Percentiles rank a stretch among this genome's conserved stretches.
Evolutionary conservation across 2,888 invertebrate species (phyloP).

Genomic region (Caenorhabditis imperialis): DNA sequence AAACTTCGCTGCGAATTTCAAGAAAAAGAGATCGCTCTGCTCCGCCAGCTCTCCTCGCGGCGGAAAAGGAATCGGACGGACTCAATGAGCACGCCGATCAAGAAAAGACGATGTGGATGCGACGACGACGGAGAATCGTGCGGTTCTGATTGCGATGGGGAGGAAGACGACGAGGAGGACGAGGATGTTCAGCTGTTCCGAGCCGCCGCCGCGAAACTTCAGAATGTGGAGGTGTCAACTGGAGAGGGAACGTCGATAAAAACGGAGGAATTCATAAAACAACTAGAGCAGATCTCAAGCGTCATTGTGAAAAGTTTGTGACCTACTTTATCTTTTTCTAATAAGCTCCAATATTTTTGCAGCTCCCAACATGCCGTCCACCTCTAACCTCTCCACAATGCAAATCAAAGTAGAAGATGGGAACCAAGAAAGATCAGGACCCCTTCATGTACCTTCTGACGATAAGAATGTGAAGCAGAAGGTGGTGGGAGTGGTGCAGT

Average conservation of each 20-base stretch:
- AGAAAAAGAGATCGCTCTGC: conserved; percentile 41
- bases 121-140: conserved; percentile 38
- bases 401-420: conserved; percentile 35
- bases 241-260: neutral
- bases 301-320: conserved; percentile 39
- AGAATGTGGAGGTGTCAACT: conserved; percentile 20
- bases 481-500: conserved; percentile 66
- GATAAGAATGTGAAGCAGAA: conserved; percentile 47
- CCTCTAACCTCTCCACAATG: conserved; percentile 20
- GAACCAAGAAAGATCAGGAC: conserved; percentile 24
- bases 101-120: conserved; percentile 31
- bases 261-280: conserved; percentile 19
- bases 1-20: conserved; percentile 33
- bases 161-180: conserved; percentile 18
- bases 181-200: conserved; percentile 28
- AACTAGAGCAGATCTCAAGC: conserved; percentile 29
- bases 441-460: conserved; percentile 11
- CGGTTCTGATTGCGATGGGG: conserved; percentile 44
- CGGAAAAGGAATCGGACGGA: conserved; percentile 11
- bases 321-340: neutral
- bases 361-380: conserved; percentile 32
- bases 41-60: conserved; percentile 18
- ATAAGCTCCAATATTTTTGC: neutral
- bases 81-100: conserved; percentile 9
- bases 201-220: conserved; percentile 25